A percentile compares a stretch with the other conserved stretches of the same genome.
Evolutionary conservation across 2,797 vertebrate species (phyloP).

Genomic region (Silurus aristotelis): DNA sequence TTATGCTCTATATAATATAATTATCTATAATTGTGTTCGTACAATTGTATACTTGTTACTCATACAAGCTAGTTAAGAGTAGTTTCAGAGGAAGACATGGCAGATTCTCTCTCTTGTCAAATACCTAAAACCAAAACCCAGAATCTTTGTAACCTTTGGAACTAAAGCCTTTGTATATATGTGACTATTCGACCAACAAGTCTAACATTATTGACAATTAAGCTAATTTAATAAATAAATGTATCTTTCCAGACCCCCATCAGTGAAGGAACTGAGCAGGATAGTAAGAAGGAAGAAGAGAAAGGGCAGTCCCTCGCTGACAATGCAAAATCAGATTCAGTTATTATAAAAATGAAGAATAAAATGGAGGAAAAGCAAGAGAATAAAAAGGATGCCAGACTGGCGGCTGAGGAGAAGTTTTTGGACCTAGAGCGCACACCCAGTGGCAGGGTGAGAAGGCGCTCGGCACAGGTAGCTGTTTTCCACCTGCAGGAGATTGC

Average conservation of each 20-base stretch:
- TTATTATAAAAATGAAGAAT: conserved; percentile 48
- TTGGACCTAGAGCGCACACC: conserved; percentile 93
- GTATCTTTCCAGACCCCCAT: conserved; percentile 1
- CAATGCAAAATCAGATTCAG: conserved; percentile 55
- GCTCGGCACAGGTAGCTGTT: conserved; percentile 91
- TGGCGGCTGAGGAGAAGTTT: conserved; percentile 56
- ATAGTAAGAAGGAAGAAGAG: conserved; percentile 62
- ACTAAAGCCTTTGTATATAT: neutral
- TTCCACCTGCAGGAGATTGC: conserved; percentile 98
- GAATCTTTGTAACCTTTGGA: neutral
- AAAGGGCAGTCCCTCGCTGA: conserved; percentile 49
- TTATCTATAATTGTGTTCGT: neutral
- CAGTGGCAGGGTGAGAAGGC: conserved; percentile 90
- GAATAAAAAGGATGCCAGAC: conserved; percentile 38
- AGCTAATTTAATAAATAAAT: neutral
- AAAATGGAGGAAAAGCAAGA: conserved; percentile 43
- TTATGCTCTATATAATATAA: too few species aligned
- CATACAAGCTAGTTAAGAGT: neutral
- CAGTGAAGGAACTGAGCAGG: neutral
- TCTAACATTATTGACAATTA: neutral
- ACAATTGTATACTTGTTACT: neutral
- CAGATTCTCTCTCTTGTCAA: neutral
- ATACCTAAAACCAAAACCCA: neutral
- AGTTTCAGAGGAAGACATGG: neutral
- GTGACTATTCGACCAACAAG: neutral